A percentile compares a stretch with the other conserved stretches of the same genome.
These are phyloP conservation scores for Scaptodrosophila lebanonensis DNA, from an alignment of 1,140 invertebrate genomes.

Conservation along the genomic window DNA sequence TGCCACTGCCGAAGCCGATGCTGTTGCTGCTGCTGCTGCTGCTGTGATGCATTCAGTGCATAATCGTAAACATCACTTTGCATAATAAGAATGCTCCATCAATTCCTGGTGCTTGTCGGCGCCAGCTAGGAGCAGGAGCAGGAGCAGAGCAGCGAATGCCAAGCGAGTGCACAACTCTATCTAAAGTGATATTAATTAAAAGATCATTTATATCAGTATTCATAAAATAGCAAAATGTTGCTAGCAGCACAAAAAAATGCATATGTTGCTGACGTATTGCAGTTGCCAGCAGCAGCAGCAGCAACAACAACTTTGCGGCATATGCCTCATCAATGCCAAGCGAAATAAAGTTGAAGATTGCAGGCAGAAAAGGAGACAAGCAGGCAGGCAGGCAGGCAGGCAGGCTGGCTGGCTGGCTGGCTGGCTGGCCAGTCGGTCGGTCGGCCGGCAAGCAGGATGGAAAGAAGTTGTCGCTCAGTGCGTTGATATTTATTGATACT, in stretches of 20 bases:
- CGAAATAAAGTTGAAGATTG: conserved; percentile 51
- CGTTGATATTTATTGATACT: conserved; percentile 74
- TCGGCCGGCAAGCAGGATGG: neutral
- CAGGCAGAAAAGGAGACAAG: no score
- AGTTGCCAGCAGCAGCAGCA: conserved; percentile 10
- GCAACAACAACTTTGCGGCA: no score
- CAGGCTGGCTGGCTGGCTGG: no score
- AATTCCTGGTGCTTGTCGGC: conserved; percentile 34
- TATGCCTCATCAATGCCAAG: conserved; percentile 62
- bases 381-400: no score
- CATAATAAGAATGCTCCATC: conserved; percentile 76
- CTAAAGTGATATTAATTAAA: conserved; percentile 77
- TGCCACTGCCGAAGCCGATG: neutral
- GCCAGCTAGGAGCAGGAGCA: neutral
- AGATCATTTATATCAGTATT: conserved; percentile 76
- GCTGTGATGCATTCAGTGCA: conserved; percentile 20
- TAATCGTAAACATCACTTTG: conserved; percentile 76
- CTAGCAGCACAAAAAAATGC: conserved; percentile 39
- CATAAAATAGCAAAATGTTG: conserved; percentile 74
- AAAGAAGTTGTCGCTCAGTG: conserved; percentile 67
- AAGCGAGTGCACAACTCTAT: conserved; percentile 35
- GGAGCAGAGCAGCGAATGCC: neutral
- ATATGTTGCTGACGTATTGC: conserved; percentile 64
- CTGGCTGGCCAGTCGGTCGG: no score
- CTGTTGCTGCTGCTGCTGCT: neutral